Evolutionary conservation across 2,888 invertebrate species (phyloP).

Genomic region (Leucoma salicis): DNA sequence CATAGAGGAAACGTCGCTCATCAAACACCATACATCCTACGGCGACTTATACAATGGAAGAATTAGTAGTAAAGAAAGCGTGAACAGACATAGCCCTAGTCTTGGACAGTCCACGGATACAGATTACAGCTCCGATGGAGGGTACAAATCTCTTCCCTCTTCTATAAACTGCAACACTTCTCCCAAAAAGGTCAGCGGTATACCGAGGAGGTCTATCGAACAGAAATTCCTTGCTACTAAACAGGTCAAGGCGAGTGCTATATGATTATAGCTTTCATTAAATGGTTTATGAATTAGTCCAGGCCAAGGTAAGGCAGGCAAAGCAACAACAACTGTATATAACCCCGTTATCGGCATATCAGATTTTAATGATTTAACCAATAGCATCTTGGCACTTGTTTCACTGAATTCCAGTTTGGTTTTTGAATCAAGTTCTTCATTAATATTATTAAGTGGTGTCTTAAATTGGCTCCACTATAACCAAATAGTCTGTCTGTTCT

Average conservation of each 20-base stretch:
- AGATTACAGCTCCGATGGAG: constrained; percentile 78
- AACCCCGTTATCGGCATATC: no score
- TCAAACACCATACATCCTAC: constrained; percentile 74
- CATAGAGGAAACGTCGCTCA: constrained; percentile 58
- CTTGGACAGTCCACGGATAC: constrained; percentile 75
- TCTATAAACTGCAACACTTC: constrained; percentile 71
- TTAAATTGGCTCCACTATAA: no score
- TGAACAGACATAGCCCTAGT: constrained; percentile 69
- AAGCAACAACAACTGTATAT: no score
- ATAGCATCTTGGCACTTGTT: no score
- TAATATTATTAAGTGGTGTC: no score
- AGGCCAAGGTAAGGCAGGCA: no score
- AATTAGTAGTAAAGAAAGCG: constrained; percentile 70
- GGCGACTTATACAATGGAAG: constrained; percentile 72
- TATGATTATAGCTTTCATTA: constrained; percentile 53
- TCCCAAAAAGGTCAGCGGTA: constrained; percentile 74
- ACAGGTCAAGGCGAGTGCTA: constrained; percentile 72
- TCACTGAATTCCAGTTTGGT: no score
- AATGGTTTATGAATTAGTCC: no score
- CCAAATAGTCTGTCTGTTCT: constrained; percentile 1
- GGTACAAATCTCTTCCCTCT: constrained; percentile 78
- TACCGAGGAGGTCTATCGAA: constrained; percentile 73
- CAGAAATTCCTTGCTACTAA: constrained; percentile 72
- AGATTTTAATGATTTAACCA: no score
- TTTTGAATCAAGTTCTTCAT: no score